These are phyloP conservation scores for Ovibos moschatus DNA, from an alignment of 2,113 vertebrate species.

Conservation along the genomic window DNA sequence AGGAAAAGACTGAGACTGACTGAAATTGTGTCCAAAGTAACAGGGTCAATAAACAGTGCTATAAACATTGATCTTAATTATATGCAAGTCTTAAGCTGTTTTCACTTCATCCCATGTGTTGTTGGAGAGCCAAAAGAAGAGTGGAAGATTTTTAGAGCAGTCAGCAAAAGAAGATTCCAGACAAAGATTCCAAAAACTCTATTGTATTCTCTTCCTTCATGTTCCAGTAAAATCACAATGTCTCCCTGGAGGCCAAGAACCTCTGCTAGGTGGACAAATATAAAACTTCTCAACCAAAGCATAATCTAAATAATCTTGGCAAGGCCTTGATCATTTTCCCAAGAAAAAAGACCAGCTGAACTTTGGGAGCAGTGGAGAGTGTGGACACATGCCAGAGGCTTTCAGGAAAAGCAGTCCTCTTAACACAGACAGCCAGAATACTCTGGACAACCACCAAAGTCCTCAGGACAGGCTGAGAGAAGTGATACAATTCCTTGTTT, in stretches of 20 bases:
- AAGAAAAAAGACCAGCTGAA: conserved; percentile 69
- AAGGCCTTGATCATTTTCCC: conserved; percentile 71
- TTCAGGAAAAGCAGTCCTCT: conserved; percentile 66
- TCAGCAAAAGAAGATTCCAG: background rate
- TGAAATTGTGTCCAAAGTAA: background rate
- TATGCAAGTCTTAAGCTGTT: conserved; percentile 8
- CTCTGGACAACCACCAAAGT: conserved; percentile 66
- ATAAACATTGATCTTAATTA: background rate
- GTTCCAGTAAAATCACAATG: background rate
- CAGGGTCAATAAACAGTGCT: background rate
- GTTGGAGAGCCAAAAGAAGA: background rate
- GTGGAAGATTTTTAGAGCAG: background rate
- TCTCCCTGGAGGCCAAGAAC: background rate
- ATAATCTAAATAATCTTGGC: background rate
- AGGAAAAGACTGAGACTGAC: conserved; percentile 47
- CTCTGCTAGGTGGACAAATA: background rate
- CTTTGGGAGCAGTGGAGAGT: conserved; percentile 63
- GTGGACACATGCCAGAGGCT: conserved; percentile 67
- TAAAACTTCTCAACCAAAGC: background rate
- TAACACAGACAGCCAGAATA: conserved; percentile 65
- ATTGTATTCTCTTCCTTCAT: background rate
- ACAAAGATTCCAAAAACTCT: background rate
- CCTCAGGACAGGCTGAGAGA: conserved; percentile 63
- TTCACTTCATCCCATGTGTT: background rate
- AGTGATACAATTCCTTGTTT: conserved; percentile 50